A percentile compares a stretch with the other conserved stretches of the same genome.
Conservation (phyloP, 2,888 invertebrate species). For the Aporophyla lueneburgensis region DNA sequence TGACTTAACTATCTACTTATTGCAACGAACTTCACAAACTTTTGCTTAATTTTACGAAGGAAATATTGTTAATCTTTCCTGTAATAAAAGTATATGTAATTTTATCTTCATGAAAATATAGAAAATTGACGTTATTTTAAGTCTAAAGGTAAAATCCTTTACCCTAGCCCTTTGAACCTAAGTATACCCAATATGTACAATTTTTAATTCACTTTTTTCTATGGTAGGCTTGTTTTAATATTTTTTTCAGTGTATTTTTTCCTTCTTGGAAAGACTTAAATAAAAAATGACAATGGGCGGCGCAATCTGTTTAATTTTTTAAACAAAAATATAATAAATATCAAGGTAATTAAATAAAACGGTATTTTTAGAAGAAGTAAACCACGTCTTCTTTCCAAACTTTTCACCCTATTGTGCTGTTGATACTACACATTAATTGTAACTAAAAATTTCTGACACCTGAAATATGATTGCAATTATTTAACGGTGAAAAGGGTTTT, state of each 20-base stretch:
- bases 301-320: constrained; percentile 1
- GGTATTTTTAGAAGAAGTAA: constrained; percentile 18
- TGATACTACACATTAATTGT: constrained; percentile 41
- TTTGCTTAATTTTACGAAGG: not conserved
- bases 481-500: constrained; percentile 24
- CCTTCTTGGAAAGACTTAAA: not conserved
- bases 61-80: not conserved
- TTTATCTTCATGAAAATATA: not conserved
- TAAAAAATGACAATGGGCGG: not conserved
- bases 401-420: constrained; percentile 26
- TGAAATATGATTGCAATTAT: constrained; percentile 46
- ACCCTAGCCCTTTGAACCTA: too few species aligned
- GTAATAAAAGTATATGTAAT: not conserved
- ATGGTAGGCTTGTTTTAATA: too few species aligned
- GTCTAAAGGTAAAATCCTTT: too few species aligned
- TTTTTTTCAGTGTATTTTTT: not conserved
- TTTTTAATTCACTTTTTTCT: too few species aligned
- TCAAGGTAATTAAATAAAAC: constrained; percentile 3
- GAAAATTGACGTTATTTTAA: not conserved
- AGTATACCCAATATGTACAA: too few species aligned
- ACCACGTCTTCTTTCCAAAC: constrained; percentile 24
- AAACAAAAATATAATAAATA: constrained; percentile 37
- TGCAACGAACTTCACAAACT: constrained; percentile 7
- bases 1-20: not conserved
- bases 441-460: constrained; percentile 33